Conservation (phyloP, 2,888 invertebrate species). For the Scaptomyza reducta region DNA sequence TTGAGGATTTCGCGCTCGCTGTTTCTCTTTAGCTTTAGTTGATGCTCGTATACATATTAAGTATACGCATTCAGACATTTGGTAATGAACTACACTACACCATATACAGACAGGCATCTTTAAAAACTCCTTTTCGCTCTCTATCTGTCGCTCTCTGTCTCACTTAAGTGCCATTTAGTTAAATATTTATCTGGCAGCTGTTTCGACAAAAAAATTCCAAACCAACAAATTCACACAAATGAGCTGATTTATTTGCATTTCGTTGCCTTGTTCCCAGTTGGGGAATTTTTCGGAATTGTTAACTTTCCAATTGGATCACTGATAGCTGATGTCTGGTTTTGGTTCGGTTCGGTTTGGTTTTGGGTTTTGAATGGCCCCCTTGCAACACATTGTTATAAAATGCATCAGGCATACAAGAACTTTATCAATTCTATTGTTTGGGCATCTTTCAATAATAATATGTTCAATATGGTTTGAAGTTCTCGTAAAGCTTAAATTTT, state of each 20-base stretch:
- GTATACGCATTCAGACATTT: slow-evolving; percentile 15
- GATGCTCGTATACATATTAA: slow-evolving; percentile 23
- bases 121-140: not conserved
- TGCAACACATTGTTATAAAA: not conserved
- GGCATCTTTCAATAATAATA: not conserved
- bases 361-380: not conserved
- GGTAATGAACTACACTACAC: slow-evolving; percentile 27
- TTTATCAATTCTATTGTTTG: slow-evolving; percentile 1
- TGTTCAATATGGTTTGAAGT: not conserved
- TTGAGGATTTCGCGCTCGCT: slow-evolving; percentile 37
- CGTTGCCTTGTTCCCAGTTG: slow-evolving; percentile 2
- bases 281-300: slow-evolving; percentile 12
- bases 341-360: not conserved
- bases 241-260: slow-evolving; percentile 33
- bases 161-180: slow-evolving; percentile 9
- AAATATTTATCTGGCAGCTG: slow-evolving; percentile 25
- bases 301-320: slow-evolving; percentile 11
- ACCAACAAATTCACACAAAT: slow-evolving; percentile 22
- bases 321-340: slow-evolving; percentile 4
- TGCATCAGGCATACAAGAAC: not conserved
- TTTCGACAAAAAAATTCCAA: slow-evolving; percentile 7
- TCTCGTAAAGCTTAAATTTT: not conserved
- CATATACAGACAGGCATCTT: not conserved
- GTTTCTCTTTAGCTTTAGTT: slow-evolving; percentile 23
- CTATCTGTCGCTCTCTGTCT: not conserved